These are phyloP conservation scores for Drosophila pseudoobscura DNA, from an alignment of 1,140 invertebrate species.

Conservation along the genomic window DNA sequence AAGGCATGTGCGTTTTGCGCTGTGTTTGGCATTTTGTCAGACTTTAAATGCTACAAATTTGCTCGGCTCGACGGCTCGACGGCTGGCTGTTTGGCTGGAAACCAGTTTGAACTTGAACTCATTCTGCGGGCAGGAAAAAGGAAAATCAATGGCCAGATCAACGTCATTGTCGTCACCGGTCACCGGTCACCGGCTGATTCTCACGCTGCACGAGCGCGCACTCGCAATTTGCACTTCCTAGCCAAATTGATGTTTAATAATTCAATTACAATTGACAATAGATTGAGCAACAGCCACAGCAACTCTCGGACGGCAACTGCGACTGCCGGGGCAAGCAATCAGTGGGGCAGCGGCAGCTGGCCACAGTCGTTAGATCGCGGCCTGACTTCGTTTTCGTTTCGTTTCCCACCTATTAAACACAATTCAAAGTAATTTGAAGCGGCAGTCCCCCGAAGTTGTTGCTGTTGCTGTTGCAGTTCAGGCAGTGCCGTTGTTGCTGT, in stretches of 20 bases:
- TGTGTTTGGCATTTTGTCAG: conserved; percentile 72
- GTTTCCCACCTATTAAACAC: conserved; percentile 80
- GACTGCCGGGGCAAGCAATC: conserved; percentile 6
- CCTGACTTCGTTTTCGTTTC: too few relatives aligned
- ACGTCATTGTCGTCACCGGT: neutral
- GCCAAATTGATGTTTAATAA: conserved; percentile 74
- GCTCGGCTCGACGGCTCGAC: conserved; percentile 1
- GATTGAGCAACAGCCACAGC: conserved; percentile 51
- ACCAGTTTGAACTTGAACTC: conserved; percentile 74
- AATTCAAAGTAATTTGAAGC: conserved; percentile 77
- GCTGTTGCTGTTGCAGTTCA: conserved; percentile 11
- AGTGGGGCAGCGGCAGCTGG: conserved; percentile 49
- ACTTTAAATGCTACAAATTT: conserved; percentile 74
- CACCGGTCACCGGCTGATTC: conserved; percentile 29
- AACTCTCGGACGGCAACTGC: too few relatives aligned
- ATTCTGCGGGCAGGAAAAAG: conserved; percentile 65
- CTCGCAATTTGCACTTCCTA: conserved; percentile 73
- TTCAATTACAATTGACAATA: conserved; percentile 66
- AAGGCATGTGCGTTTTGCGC: conserved; percentile 48
- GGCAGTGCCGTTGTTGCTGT: neutral
- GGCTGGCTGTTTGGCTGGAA: conserved; percentile 26
- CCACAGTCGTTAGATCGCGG: conserved; percentile 39
- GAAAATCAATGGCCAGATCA: conserved; percentile 43
- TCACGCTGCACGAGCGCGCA: conserved; percentile 55
- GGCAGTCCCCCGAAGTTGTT: conserved; percentile 18